A percentile compares a stretch with the other conserved stretches of the same genome.
Evolutionary conservation across 2,113 vertebrate species (phyloP).

Genomic region (Rhadina sibilatrix): DNA sequence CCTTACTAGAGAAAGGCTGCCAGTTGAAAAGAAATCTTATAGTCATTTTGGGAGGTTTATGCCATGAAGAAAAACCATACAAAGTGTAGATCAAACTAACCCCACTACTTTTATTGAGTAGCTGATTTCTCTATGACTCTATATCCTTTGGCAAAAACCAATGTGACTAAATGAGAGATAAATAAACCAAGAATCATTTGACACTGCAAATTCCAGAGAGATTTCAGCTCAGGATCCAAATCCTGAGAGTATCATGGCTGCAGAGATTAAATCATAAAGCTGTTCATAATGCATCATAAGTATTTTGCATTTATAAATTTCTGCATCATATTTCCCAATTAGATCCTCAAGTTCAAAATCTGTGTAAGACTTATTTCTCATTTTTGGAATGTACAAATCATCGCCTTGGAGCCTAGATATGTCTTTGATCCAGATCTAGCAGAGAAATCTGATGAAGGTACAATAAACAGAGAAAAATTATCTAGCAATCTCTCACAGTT

Average conservation of each 20-base stretch:
- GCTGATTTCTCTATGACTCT: not conserved
- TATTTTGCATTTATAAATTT: not conserved
- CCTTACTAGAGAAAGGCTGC: not conserved
- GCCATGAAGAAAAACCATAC: not conserved
- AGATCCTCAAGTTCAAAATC: not conserved
- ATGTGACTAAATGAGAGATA: not conserved
- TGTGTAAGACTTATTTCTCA: not conserved
- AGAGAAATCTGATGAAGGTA: not conserved
- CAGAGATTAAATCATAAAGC: not conserved
- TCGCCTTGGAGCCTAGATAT: not conserved
- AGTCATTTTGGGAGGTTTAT: not conserved
- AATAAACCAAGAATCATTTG: not conserved
- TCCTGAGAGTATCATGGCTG: not conserved
- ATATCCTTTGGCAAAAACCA: not conserved
- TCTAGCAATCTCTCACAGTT: not conserved
- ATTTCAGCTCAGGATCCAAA: not conserved
- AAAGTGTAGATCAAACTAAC: not conserved
- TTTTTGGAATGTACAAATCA: not conserved
- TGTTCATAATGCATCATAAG: not conserved
- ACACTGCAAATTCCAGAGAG: not conserved
- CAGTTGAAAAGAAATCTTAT: not conserved
- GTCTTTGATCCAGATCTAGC: not conserved
- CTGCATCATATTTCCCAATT: not conserved
- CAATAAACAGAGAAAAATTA: not conserved
- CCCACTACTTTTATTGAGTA: not conserved